A percentile compares a stretch with the other conserved stretches of the same genome.
Evolutionary conservation across 2,113 vertebrate genomes (phyloP).

Genomic region (Alouatta palliata): DNA sequence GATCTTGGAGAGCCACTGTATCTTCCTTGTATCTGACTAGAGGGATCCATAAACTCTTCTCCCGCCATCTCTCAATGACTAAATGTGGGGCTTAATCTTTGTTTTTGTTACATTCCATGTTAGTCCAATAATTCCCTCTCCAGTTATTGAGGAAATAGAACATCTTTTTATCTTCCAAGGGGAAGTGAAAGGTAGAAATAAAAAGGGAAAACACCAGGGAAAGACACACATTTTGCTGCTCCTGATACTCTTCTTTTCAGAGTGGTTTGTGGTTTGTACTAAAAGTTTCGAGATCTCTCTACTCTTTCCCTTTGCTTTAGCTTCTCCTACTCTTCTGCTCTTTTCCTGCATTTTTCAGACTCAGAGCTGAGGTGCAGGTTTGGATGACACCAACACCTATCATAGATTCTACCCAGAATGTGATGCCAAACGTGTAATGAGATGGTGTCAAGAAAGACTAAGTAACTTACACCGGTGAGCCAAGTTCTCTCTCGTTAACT

Average conservation of each 20-base stretch:
- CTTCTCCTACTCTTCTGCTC: not conserved
- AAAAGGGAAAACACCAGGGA: not conserved
- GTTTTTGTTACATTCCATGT: not conserved
- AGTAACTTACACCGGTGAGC: not conserved
- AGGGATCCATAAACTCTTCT: not conserved
- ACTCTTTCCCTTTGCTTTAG: not conserved
- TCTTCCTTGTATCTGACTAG: not conserved
- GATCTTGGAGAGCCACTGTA: accelerated
- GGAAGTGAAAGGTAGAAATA: not conserved
- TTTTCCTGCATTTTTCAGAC: not conserved
- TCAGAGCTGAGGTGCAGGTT: not conserved
- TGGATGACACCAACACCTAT: not conserved
- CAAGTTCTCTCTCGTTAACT: not conserved
- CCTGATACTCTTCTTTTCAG: not conserved
- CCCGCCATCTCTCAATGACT: not conserved
- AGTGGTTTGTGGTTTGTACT: not conserved
- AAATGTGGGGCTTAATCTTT: not conserved
- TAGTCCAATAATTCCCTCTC: not conserved
- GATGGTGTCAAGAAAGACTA: not conserved
- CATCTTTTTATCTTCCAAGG: not conserved
- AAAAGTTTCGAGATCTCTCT: not conserved
- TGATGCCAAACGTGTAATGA: not conserved
- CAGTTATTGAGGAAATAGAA: not conserved
- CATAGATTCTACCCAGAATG: not conserved
- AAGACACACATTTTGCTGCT: not conserved